A percentile compares a stretch with the other conserved stretches of the same genome.
Conservation (phyloP, 2,888 invertebrate genomes). For the Aquatica leii region DNA sequence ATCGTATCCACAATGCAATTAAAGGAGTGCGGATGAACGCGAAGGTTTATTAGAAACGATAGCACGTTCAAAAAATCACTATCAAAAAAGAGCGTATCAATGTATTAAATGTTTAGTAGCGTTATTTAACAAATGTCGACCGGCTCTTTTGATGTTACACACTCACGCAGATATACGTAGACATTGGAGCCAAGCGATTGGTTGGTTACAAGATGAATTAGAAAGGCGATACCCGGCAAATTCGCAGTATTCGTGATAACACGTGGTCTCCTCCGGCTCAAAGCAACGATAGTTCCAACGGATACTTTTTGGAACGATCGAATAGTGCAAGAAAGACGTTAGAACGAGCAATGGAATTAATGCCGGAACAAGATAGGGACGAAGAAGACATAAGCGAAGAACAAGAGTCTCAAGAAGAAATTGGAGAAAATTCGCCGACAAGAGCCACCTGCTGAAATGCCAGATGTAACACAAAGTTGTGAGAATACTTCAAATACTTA, state of each 20-base stretch:
- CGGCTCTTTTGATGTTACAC: slow-evolving; percentile 82
- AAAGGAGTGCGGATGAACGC: slow-evolving; percentile 87
- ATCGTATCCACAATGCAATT: slow-evolving; percentile 91
- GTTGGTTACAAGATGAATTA: slow-evolving; percentile 95
- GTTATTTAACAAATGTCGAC: slow-evolving; percentile 84
- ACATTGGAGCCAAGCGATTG: slow-evolving; percentile 88
- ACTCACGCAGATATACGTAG: slow-evolving; percentile 80
- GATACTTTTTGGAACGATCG: slow-evolving; percentile 93
- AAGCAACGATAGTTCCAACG: slow-evolving; percentile 94
- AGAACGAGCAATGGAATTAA: slow-evolving; percentile 78
- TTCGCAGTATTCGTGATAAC: slow-evolving; percentile 82
- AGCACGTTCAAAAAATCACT: slow-evolving; percentile 89
- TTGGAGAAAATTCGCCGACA: slow-evolving; percentile 46
- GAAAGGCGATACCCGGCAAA: slow-evolving; percentile 75
- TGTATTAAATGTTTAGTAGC: slow-evolving; percentile 95
- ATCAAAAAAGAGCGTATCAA: slow-evolving; percentile 96
- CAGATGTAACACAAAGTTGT: slow-evolving; percentile 54
- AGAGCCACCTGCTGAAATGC: slow-evolving; percentile 46
- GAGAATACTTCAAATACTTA: slow-evolving; percentile 44
- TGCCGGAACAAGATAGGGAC: slow-evolving; percentile 68
- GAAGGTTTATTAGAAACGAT: slow-evolving; percentile 95
- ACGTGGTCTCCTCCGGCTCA: slow-evolving; percentile 95
- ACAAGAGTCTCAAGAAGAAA: slow-evolving; percentile 56
- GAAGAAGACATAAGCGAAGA: slow-evolving; percentile 57
- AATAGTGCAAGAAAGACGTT: slow-evolving; percentile 92